Conservation (phyloP, 2,113 vertebrate species). For the Thinocorus orbignyianus region DNA sequence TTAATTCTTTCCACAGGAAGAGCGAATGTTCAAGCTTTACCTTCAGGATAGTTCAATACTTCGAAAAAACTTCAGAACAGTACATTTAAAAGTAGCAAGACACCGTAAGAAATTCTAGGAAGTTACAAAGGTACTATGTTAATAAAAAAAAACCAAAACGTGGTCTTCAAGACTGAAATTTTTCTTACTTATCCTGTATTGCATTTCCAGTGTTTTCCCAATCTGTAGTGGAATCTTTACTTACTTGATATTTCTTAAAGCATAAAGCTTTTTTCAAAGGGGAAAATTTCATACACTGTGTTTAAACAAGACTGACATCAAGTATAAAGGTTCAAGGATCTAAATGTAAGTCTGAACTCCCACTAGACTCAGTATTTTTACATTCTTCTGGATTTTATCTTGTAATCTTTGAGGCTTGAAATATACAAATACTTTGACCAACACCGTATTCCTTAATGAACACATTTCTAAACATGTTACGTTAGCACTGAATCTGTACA, state of each 20-base stretch:
- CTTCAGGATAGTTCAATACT: not conserved
- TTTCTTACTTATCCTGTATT: not conserved
- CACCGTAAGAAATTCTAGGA: not conserved
- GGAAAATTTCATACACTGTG: not conserved
- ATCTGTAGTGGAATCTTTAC: not conserved
- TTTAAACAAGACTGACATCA: not conserved
- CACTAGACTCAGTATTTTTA: not conserved
- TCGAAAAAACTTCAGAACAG: not conserved
- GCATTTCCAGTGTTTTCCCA: not conserved
- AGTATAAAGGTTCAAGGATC: not conserved
- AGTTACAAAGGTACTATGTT: not conserved
- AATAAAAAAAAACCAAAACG: not conserved
- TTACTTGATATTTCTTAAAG: not conserved
- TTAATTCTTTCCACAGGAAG: not conserved
- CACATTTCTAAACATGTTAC: not conserved
- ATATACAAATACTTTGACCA: not conserved
- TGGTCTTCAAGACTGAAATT: not conserved
- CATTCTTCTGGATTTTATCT: not conserved
- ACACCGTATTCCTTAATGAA: not conserved
- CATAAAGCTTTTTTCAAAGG: not conserved
- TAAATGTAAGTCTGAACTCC: not conserved
- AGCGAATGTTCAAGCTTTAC: not conserved
- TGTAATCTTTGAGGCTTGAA: not conserved
- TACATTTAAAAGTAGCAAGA: not conserved
- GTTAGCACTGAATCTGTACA: not conserved